Evolutionary conservation across 2,797 vertebrate genomes (phyloP).

Genomic region (Periparus ater): DNA sequence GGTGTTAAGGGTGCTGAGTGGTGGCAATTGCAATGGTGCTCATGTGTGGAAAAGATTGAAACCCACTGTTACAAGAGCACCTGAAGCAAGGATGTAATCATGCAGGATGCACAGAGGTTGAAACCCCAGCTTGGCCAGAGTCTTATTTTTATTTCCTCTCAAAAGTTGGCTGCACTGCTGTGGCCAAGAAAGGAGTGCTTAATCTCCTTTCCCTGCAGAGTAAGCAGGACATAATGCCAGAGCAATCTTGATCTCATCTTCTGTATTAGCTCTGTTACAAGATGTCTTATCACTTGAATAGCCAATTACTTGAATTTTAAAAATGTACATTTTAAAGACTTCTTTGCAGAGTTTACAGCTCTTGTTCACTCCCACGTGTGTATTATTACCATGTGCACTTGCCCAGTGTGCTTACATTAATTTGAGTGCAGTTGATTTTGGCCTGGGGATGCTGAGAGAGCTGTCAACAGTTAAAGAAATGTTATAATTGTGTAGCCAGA

Average conservation of each 20-base stretch:
- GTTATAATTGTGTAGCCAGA: background rate
- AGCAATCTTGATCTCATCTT: background rate
- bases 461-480: background rate
- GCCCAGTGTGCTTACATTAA: background rate
- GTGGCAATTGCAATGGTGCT: background rate
- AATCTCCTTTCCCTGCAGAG: background rate
- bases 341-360: background rate
- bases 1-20: background rate
- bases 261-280: background rate
- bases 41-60: background rate
- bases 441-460: background rate
- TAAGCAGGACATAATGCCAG: background rate
- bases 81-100: background rate
- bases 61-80: background rate
- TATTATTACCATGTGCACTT: background rate
- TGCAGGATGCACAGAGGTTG: background rate
- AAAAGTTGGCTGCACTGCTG: background rate
- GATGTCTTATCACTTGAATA: background rate
- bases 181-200: background rate
- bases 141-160: background rate
- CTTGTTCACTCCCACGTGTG: background rate
- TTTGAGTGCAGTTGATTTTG: background rate
- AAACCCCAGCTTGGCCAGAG: background rate
- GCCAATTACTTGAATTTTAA: background rate
- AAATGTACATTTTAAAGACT: background rate